Conservation (phyloP, 2,797 vertebrate genomes). For the Melanotaenia parkinsoni region DNA sequence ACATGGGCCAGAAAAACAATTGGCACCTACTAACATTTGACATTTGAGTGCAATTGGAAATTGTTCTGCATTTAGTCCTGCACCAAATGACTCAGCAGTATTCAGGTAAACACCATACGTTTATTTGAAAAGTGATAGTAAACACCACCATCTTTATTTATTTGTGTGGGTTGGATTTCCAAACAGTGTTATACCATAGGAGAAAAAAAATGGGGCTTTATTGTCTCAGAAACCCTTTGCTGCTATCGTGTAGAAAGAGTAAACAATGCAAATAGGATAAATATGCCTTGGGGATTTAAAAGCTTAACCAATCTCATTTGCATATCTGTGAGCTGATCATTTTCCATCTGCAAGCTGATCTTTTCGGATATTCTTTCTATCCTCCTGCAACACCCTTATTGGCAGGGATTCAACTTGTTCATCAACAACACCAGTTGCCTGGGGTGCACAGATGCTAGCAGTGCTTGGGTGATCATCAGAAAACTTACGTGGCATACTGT, state of each 20-base stretch:
- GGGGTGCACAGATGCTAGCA: conserved; percentile 32
- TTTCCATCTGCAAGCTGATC: conserved; percentile 20
- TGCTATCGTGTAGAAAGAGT: conserved; percentile 8
- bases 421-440: conserved; percentile 28
- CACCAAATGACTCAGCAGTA: no score
- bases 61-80: no score
- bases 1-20: no score
- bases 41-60: no score
- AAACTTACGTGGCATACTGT: conserved; percentile 28
- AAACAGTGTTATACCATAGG: no score
- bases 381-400: conserved; percentile 1
- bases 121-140: no score
- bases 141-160: no score
- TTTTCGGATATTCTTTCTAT: conserved; percentile 20
- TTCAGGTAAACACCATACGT: no score
- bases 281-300: not conserved
- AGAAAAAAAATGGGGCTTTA: not conserved
- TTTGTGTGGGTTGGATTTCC: no score
- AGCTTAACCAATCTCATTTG: not conserved
- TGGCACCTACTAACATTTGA: no score
- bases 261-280: not conserved
- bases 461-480: conserved; percentile 33
- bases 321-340: conserved; percentile 20
- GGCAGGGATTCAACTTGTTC: conserved; percentile 23
- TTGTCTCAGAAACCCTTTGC: conserved; percentile 3